Percentiles rank a stretch among this genome's conserved stretches.
Evolutionary conservation across 2,888 invertebrate genomes (phyloP).

Genomic region (Xanthorhoe designata): DNA sequence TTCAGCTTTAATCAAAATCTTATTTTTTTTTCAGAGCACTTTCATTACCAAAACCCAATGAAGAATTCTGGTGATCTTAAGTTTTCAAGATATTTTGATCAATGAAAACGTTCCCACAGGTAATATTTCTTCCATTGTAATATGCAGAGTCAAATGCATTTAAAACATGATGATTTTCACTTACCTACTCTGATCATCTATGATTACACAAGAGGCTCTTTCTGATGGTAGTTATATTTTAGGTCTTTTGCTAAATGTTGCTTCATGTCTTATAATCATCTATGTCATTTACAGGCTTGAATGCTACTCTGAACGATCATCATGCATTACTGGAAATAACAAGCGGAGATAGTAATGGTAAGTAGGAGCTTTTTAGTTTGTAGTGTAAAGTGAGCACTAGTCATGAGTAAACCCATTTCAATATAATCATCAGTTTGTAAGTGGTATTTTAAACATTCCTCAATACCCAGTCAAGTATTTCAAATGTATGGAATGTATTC

Average conservation of each 20-base stretch:
- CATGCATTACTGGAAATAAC: neutral
- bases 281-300: neutral
- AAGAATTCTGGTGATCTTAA: neutral
- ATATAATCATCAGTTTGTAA: too few species aligned
- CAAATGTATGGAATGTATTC: too few species aligned
- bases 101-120: neutral
- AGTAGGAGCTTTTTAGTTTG: neutral
- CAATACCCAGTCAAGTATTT: too few species aligned
- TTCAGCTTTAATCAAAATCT: neutral
- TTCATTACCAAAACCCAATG: neutral
- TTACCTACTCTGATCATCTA: slow-evolving; percentile 75
- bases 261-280: neutral
- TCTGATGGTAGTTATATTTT: slow-evolving; percentile 55
- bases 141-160: neutral
- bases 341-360: neutral
- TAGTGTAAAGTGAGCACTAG: too few species aligned
- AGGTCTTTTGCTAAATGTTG: neutral
- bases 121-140: neutral
- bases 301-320: neutral
- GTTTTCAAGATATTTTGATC: neutral
- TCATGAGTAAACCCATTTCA: too few species aligned
- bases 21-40: neutral
- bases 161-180: slow-evolving; percentile 66
- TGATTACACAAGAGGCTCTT: slow-evolving; percentile 81
- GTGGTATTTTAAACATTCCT: neutral